phyloP scores from a whole-genome alignment of 1,140 invertebrate genomes.

The Drosophila orosa region DNA sequence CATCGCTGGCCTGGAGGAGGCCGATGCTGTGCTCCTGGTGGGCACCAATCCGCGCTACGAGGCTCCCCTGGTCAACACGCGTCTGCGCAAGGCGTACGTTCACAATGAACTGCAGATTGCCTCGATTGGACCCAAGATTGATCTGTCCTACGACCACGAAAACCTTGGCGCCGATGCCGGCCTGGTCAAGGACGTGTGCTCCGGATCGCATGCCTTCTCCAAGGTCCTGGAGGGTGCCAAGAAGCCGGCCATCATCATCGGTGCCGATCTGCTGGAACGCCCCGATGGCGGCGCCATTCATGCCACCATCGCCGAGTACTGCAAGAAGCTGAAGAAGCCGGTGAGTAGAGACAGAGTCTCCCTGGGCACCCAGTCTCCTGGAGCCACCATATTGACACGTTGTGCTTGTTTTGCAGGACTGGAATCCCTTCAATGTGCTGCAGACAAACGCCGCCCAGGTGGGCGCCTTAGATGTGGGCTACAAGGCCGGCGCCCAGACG shows the following conservation, averaged over 20 bases:
- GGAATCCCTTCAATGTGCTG: constrained; percentile 94
- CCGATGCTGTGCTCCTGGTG: constrained; percentile 96
- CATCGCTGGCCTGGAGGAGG: constrained; percentile 95
- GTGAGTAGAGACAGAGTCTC: constrained; percentile 63
- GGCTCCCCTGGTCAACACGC: constrained; percentile 98
- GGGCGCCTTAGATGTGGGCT: constrained; percentile 98
- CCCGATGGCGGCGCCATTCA: constrained; percentile 92
- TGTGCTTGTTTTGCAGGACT: constrained; percentile 71
- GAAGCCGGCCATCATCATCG: constrained; percentile 96
- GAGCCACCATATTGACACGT: too few relatives aligned
- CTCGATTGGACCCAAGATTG: constrained; percentile 95
- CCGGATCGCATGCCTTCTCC: constrained; percentile 90
- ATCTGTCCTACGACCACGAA: constrained; percentile 97
- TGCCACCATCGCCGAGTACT: constrained; percentile 90
- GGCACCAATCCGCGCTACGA: constrained; percentile 99
- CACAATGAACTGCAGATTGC: constrained; percentile 94
- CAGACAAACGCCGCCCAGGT: constrained; percentile 97
- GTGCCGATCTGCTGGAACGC: constrained; percentile 92
- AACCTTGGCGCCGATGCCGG: constrained; percentile 93
- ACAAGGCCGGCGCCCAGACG: constrained; percentile 90
- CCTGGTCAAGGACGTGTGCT: constrained; percentile 90
- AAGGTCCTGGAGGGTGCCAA: constrained; percentile 92
- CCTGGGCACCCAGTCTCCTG: too few relatives aligned
- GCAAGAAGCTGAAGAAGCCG: constrained; percentile 85
- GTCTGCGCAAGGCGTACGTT: constrained; percentile 96